phyloP scores from a whole-genome alignment of 1,140 invertebrate genomes.

The Brachionus rubens region DNA sequence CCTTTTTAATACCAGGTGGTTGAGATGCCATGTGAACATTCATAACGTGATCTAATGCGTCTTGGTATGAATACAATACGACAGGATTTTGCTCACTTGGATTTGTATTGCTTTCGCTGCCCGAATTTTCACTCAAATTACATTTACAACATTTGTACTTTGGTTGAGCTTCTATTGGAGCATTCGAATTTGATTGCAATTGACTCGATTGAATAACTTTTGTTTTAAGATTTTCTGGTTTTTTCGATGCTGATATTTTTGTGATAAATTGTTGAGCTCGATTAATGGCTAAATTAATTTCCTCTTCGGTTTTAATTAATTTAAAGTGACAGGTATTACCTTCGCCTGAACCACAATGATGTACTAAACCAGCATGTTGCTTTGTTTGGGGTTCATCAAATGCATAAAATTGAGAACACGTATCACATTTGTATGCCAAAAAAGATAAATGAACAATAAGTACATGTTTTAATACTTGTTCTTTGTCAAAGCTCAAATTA shows the following conservation, averaged over 20 bases:
- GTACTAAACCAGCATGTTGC: constrained; percentile 29
- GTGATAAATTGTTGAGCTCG: constrained; percentile 35
- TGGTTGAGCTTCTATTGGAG: constrained; percentile 36
- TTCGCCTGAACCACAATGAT: constrained; percentile 9
- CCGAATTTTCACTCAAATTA: background rate
- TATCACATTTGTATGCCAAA: constrained; percentile 46
- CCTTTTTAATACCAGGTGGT: constrained; percentile 11
- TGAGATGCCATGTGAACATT: constrained; percentile 36
- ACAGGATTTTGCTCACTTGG: background rate
- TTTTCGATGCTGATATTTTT: constrained; percentile 18
- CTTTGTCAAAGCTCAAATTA: constrained; percentile 40
- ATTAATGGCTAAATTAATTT: constrained; percentile 43
- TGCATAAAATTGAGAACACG: constrained; percentile 33
- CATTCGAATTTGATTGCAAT: background rate
- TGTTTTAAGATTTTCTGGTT: background rate
- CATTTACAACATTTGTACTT: constrained; percentile 45
- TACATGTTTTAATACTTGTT: constrained; percentile 43
- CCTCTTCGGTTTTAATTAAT: constrained; percentile 43
- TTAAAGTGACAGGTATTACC: constrained; percentile 33
- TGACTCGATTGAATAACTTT: background rate
- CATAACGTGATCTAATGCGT: constrained; percentile 39
- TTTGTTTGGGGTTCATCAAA: constrained; percentile 44
- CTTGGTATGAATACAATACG: constrained; percentile 29
- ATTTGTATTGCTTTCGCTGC: too few relatives aligned
- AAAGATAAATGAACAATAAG: constrained; percentile 41